These are phyloP conservation scores for Drosophila pallidifrons DNA, from an alignment of 1,140 invertebrate species.

Conservation along the genomic window DNA sequence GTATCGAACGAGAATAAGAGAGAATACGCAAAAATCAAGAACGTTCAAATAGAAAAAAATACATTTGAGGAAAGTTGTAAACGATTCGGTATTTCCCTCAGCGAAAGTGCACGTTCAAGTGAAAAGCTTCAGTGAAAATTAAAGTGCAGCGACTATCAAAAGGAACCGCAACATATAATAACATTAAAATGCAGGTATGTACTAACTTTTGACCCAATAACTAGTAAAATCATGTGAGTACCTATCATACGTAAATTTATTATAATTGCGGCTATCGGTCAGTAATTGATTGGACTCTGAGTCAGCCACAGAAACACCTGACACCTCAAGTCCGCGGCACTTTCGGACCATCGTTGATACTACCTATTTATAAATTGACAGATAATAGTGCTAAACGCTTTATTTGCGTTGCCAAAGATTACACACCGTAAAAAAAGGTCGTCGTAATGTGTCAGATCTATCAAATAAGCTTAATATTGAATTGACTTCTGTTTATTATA, in stretches of 20 bases:
- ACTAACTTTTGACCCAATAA: not conserved
- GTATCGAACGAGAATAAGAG: conserved; percentile 37
- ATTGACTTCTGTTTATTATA: too few relatives aligned
- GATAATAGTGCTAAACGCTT: conserved; percentile 34
- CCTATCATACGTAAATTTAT: not conserved
- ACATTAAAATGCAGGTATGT: conserved; percentile 19
- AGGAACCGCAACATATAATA: not conserved
- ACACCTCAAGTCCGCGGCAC: conserved; percentile 36
- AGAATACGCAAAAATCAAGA: not conserved
- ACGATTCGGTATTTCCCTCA: not conserved
- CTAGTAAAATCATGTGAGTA: not conserved
- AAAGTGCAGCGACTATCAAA: not conserved
- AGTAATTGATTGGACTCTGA: conserved; percentile 6
- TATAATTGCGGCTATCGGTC: conserved; percentile 21
- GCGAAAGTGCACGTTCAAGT: conserved; percentile 14
- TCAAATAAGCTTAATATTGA: too few relatives aligned
- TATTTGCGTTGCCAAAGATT: not conserved
- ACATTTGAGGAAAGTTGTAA: not conserved
- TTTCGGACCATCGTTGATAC: conserved; percentile 23
- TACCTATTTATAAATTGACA: conserved; percentile 9
- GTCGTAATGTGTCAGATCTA: not conserved
- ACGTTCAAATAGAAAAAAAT: not conserved
- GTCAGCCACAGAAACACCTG: conserved; percentile 36
- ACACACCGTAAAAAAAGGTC: not conserved
- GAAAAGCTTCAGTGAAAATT: conserved; percentile 7